A percentile compares a stretch with the other conserved stretches of the same genome.
These are phyloP conservation scores for Cariama cristata DNA, from an alignment of 2,113 vertebrate genomes.

Conservation along the genomic window DNA sequence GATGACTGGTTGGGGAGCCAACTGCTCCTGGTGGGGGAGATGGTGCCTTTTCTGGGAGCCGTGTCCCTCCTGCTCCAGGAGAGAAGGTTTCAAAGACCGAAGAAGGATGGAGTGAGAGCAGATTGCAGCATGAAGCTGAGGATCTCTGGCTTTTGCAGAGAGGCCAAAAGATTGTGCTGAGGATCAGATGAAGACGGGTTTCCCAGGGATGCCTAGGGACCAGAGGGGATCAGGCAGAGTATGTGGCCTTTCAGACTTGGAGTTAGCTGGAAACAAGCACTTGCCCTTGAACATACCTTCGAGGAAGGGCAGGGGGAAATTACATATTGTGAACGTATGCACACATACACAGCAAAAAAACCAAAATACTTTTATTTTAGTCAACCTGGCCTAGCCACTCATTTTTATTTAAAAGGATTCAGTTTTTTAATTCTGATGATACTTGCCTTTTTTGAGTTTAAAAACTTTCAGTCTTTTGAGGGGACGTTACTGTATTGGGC, in stretches of 20 bases:
- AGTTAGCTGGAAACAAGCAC: neutral
- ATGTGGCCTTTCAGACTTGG: neutral
- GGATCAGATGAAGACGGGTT: neutral
- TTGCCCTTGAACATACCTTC: neutral
- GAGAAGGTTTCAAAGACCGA: neutral
- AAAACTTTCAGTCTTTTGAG: neutral
- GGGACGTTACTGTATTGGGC: neutral
- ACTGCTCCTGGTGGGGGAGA: neutral
- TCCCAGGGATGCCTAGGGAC: neutral
- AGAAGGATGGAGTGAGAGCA: neutral
- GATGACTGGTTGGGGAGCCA: rapidly evolving
- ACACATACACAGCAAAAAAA: neutral
- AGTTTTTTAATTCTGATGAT: neutral
- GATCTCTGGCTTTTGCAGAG: neutral
- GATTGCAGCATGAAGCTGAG: neutral
- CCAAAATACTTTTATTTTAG: neutral
- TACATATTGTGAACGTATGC: neutral
- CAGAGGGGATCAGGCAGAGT: neutral
- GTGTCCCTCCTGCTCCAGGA: neutral
- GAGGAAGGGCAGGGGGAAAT: neutral
- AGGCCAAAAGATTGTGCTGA: neutral
- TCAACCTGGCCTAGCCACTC: neutral
- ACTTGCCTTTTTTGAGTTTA: neutral
- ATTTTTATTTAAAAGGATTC: neutral
- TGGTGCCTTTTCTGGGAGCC: neutral